A percentile compares a stretch with the other conserved stretches of the same genome.
Conservation (phyloP, 2,113 vertebrate species). For the Gambusia holbrooki region DNA sequence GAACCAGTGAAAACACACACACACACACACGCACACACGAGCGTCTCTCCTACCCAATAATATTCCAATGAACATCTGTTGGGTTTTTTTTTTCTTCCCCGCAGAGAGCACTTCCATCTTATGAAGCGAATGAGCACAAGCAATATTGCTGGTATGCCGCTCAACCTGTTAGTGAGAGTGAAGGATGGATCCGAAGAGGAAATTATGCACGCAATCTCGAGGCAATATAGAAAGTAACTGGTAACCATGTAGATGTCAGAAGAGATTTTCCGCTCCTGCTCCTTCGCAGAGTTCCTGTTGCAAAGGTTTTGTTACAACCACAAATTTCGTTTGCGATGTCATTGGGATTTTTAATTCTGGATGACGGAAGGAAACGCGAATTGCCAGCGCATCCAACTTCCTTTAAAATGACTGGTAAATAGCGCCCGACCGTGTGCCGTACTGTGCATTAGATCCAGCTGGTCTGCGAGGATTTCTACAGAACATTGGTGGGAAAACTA, state of each 20-base stretch:
- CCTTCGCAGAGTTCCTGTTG: background rate
- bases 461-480: no score
- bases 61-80: conserved; percentile 34
- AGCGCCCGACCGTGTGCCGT: no score
- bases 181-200: conserved; percentile 18
- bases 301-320: background rate
- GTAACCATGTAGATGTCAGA: background rate
- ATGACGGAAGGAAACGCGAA: no score
- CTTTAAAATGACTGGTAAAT: no score
- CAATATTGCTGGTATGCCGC: conserved; percentile 3
- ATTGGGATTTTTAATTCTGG: background rate
- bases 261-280: background rate
- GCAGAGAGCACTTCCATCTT: conserved; percentile 22
- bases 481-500: background rate
- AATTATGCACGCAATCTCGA: background rate
- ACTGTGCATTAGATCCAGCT: no score
- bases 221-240: background rate
- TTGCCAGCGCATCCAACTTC: no score
- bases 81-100: background rate
- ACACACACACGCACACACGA: conserved; percentile 2
- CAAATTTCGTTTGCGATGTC: no score
- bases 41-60: background rate
- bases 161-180: background rate
- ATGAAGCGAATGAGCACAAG: conserved; percentile 23
- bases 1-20: conserved; percentile 6